Conservation (phyloP, 2,797 vertebrate genomes). For the Anguilla marmorata region DNA sequence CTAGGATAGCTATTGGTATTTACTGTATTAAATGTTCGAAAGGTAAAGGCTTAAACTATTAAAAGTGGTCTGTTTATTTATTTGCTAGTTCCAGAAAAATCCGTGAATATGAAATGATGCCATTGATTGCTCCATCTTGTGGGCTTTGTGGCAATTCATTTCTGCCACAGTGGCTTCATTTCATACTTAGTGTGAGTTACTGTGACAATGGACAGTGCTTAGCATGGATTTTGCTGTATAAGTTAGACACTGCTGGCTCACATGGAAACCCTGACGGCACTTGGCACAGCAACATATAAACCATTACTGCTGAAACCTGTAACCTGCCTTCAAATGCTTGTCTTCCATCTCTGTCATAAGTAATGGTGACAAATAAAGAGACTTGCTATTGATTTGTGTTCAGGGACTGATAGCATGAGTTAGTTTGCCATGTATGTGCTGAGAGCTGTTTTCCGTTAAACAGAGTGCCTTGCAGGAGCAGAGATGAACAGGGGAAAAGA, state of each 20-base stretch:
- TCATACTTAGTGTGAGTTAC: background rate
- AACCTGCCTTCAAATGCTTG: background rate
- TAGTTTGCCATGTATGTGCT: background rate
- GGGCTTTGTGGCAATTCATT: background rate
- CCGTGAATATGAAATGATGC: background rate
- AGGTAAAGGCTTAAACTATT: background rate
- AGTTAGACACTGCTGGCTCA: background rate
- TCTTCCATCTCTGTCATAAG: background rate
- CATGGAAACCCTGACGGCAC: background rate
- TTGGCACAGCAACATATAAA: background rate
- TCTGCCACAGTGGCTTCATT: background rate
- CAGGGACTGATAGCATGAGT: background rate
- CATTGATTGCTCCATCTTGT: background rate
- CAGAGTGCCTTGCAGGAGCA: background rate
- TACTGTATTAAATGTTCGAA: background rate
- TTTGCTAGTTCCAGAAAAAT: background rate
- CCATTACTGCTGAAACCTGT: background rate
- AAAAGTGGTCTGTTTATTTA: background rate
- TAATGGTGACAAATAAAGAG: background rate
- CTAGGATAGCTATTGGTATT: background rate
- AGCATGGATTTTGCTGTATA: background rate
- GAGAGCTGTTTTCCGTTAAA: background rate
- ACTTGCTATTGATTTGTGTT: background rate
- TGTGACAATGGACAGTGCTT: background rate
- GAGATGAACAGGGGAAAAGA: background rate